These are phyloP conservation scores for Trididemnum miniatum DNA, from an alignment of 23 tunicate species.

Conservation along the genomic window DNA sequence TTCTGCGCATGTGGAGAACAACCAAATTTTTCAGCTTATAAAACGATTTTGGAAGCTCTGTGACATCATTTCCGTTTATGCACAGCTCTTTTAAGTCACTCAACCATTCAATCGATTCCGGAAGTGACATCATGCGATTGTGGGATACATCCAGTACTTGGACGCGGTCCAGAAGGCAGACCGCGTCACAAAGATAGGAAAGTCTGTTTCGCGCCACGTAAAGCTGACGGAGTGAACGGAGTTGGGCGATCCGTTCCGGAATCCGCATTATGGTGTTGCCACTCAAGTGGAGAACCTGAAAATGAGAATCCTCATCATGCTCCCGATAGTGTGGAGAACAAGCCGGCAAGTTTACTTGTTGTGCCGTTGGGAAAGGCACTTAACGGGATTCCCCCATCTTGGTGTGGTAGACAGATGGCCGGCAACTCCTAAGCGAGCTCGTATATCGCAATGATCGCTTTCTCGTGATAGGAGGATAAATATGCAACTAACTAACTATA, in stretches of 20 bases:
- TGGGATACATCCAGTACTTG: conserved; percentile 37
- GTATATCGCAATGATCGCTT: too few relatives aligned
- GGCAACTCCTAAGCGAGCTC: too few relatives aligned
- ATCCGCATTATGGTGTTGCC: conserved; percentile 50
- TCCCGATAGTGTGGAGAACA: too few relatives aligned
- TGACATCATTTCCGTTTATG: conserved; percentile 47
- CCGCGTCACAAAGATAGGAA: conserved; percentile 38
- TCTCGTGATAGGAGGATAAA: too few relatives aligned
- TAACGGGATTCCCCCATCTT: too few relatives aligned
- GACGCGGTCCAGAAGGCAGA: conserved; percentile 49
- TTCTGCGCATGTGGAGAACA: conserved; percentile 68
- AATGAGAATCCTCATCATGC: too few relatives aligned
- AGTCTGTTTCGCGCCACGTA: conserved; percentile 50
- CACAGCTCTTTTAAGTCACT: conserved; percentile 48
- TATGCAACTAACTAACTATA: too few relatives aligned
- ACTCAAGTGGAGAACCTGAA: conserved; percentile 58
- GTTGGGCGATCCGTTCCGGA: conserved; percentile 52
- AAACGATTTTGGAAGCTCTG: conserved; percentile 54
- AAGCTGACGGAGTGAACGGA: conserved; percentile 32
- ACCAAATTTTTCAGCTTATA: conserved; percentile 44
- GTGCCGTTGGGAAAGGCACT: too few relatives aligned
- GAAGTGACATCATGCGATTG: conserved; percentile 48
- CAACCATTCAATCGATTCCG: conserved; percentile 62
- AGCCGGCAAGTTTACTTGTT: too few relatives aligned
- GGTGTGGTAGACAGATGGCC: too few relatives aligned